Conservation (phyloP, 2,797 vertebrate genomes). For the Poecilia velifera region DNA sequence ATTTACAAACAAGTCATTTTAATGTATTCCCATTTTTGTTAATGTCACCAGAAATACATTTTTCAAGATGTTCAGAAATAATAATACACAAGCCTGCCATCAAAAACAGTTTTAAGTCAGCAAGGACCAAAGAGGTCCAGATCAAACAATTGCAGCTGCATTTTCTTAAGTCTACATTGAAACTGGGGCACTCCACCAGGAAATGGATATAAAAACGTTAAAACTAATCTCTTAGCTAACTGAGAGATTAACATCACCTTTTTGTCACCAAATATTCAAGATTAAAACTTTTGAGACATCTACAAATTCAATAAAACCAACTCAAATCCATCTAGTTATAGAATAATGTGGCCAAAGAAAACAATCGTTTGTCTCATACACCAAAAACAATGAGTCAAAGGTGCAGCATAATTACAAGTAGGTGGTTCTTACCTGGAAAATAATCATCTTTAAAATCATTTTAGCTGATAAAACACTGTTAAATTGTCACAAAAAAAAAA, state of each 20-base stretch:
- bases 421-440: not conserved
- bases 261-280: not conserved
- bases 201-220: not conserved
- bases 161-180: not conserved
- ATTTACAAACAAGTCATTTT: not conserved
- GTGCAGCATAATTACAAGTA: not conserved
- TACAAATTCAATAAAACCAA: not conserved
- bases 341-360: not conserved
- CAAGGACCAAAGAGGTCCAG: no score
- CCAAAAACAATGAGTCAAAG: not conserved
- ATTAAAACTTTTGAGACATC: not conserved
- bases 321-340: not conserved
- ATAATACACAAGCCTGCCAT: not conserved
- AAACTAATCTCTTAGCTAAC: not conserved
- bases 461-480: not conserved
- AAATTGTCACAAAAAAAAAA: not conserved
- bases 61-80: not conserved
- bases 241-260: not conserved
- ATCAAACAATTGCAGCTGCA: not conserved
- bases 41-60: not conserved
- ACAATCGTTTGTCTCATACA: not conserved
- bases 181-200: not conserved
- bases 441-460: not conserved
- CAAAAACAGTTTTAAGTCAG: not conserved
- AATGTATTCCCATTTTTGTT: not conserved